Base-by-base conservation (phyloP, 2,888 invertebrate species). In the Drosophila conformis region DNA sequence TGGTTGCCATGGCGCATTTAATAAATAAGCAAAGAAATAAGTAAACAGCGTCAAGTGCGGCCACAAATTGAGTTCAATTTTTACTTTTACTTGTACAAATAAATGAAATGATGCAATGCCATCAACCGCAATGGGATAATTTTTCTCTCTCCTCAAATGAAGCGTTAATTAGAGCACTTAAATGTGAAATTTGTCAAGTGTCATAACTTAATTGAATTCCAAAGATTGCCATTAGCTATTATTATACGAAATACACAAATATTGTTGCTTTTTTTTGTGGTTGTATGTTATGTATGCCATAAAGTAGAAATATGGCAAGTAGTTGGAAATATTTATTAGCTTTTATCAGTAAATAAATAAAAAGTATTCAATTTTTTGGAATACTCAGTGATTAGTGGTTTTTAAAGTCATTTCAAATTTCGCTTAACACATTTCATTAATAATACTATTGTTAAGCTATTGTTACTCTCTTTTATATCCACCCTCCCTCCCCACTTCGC, bases 21-120 rank as follows among this genome's bases (percentile, higher is more conserved):
- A 83, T 87, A 89, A 82, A 84, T 82, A 89, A 72, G 66, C 87
- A 84, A 80, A 76, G 66, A 83, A 89, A 83, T 78, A 89, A 78
- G 73, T 66, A 78, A 86, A 87, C 82, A 76, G 73, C 76, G 77
- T 81, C 85, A 82, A 84, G 88, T 89, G 88, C 74, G 69, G 71
- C 73, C 83, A 73, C 90, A 84, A 84, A 89, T 84, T 73, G 88
- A 87, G 68, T 87, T 60, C 42, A 79, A 84, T 89, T 84, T 89
- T 79, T 82, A 82, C 82, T 73, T 72, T 78, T 76, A 71, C 63
- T 59, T 60, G 38, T 2, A 25, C 48, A 40, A 61, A 35, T 40
- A 42, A 69, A 29, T 13, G 33, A 49, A 42, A 33, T 35, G 36
- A 21, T 73, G 65, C 68, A 71, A 38, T 65, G 72, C 77, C 68